Evolutionary conservation across 1,140 invertebrate species (phyloP).

Genomic region (Lamellibrachia luymesi): DNA sequence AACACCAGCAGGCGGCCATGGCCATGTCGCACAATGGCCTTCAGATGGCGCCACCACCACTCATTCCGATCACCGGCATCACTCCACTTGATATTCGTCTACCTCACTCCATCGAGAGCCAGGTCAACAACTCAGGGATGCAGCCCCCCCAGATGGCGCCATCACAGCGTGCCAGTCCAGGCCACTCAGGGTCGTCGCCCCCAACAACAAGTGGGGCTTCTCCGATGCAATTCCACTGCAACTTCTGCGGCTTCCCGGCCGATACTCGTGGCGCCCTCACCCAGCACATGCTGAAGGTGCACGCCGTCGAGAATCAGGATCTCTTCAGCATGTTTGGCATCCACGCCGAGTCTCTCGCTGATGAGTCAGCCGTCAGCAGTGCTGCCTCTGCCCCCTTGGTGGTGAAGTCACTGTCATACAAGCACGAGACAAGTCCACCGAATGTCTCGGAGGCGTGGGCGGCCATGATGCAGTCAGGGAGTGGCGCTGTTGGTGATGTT

Average conservation of each 20-base stretch:
- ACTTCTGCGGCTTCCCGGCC: constrained; percentile 55
- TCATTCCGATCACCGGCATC: constrained; percentile 30
- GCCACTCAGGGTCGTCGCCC: constrained; percentile 21
- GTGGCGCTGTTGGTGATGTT: not conserved
- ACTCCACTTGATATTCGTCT: constrained; percentile 16
- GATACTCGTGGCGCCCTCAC: constrained; percentile 49
- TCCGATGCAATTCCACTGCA: constrained; percentile 47
- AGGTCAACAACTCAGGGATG: not conserved
- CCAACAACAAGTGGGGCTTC: not conserved
- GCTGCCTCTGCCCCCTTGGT: not conserved
- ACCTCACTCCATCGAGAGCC: not conserved
- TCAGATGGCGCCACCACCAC: constrained; percentile 33
- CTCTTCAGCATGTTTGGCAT: constrained; percentile 49
- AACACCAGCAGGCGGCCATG: constrained; percentile 33
- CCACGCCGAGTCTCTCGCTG: constrained; percentile 34
- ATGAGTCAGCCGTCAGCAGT: not conserved
- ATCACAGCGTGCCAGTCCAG: constrained; percentile 1
- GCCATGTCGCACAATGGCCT: constrained; percentile 17
- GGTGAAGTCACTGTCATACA: not conserved
- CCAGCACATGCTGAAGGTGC: constrained; percentile 55
- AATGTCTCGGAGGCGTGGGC: not conserved
- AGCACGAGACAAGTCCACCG: not conserved
- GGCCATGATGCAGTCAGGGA: not conserved
- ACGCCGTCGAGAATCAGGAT: constrained; percentile 55
- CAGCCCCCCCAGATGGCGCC: not conserved